Evolutionary conservation across 2,113 vertebrate species (phyloP).

Genomic region (Rana temporaria): DNA sequence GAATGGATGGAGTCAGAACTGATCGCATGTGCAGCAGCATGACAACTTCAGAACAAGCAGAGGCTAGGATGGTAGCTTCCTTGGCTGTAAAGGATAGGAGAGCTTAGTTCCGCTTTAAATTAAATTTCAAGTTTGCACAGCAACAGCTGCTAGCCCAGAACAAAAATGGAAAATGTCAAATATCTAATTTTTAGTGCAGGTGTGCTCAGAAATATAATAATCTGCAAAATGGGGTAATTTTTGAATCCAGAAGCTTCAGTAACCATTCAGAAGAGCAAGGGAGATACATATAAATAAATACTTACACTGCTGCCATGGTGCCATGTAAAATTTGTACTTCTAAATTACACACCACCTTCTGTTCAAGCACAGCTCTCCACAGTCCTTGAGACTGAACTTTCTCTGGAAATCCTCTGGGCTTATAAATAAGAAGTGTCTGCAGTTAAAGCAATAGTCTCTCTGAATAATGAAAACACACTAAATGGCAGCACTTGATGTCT

Average conservation of each 20-base stretch:
- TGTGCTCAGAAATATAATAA: no score
- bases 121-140: no score
- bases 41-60: no score
- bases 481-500: constrained; percentile 29
- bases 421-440: constrained; percentile 55
- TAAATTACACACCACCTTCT: constrained; percentile 54
- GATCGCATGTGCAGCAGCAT: no score
- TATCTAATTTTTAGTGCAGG: no score
- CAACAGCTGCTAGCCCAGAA: no score
- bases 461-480: constrained; percentile 45
- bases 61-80: no score
- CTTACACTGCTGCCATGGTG: constrained; percentile 33
- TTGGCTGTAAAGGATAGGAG: no score
- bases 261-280: background rate
- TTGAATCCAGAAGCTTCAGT: background rate
- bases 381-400: constrained; percentile 58
- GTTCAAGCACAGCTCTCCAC: constrained; percentile 50
- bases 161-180: no score
- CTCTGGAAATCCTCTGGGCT: constrained; percentile 55
- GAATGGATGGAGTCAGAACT: no score
- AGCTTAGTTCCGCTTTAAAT: no score
- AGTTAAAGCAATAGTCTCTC: constrained; percentile 29
- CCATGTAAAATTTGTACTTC: constrained; percentile 48
- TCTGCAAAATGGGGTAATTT: background rate
- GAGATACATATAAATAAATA: constrained; percentile 48